Conservation (phyloP, 2,888 invertebrate species). For the Melinopterus prodromus region DNA sequence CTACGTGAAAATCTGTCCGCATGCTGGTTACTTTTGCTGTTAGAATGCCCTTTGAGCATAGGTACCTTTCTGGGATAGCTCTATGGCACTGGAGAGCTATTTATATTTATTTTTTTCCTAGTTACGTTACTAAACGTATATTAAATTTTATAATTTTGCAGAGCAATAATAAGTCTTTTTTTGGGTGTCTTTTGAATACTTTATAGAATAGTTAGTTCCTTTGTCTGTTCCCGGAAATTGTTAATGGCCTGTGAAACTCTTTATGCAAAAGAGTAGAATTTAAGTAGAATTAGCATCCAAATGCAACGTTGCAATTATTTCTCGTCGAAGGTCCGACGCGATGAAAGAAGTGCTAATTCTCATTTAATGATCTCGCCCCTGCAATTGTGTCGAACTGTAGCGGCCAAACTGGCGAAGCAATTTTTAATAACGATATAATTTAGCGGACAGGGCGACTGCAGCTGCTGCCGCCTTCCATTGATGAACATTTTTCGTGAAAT, state of each 20-base stretch:
- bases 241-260: not conserved
- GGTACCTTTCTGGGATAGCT: no score
- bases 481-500: not conserved
- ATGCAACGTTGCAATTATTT: no score
- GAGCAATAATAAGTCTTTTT: no score
- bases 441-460: not conserved
- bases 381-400: not conserved
- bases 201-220: not conserved
- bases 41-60: no score
- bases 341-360: not conserved
- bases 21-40: no score
- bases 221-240: not conserved
- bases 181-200: no score
- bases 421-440: not conserved
- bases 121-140: no score
- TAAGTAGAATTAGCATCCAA: not conserved
- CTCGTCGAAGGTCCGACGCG: not conserved
- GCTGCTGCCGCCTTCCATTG: not conserved
- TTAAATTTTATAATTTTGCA: no score
- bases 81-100: no score
- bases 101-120: no score
- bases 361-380: not conserved
- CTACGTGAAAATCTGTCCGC: no score
- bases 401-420: not conserved
- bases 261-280: not conserved